Evolutionary conservation across 2,888 invertebrate genomes (phyloP), one percentile per base, ranked within the genome.

Genomic region (Digitonthophagus gazella): DNA sequence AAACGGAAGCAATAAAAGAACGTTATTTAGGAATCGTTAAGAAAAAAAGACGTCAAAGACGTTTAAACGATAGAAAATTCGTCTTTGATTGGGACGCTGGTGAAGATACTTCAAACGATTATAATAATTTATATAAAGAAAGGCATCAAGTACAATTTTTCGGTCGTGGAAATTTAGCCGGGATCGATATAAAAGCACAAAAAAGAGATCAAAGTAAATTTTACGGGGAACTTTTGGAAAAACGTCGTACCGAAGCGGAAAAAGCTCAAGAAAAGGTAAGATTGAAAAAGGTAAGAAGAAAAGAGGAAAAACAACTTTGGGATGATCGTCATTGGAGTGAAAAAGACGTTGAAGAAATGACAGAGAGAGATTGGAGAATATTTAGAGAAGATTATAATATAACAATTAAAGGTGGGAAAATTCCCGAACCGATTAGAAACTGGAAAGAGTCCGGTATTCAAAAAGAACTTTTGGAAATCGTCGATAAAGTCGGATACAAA

Each of bases 61-160:
- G 98, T 71, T 84, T 99, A 57, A 99, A 99, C 84, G 99, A 99
- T 80, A 87, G 98, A 14, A 99, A 99, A 84, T 99, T 99, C 86
- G 98, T 99, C 0, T 99, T 99, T 83, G 99, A 99, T 83, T 99
- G 99, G 99, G 99, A 99, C 84, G 97, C 97, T 0, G 93, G 95
- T 0, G 99, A 99, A 83, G 99, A 99, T 79, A 99, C 99, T 0
- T 96, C 97, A 1, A 91, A 93, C 72, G 99, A 99, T 85, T 99
- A 99, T 80, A 99, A 99, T 83, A 90, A 91, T 71, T 85, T 99
- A 16, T 99, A 99, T 80, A 98, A 98, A 82, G 96, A 98, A 76
- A 88, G 94, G 64, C 98, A 99, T 84, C 95, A 97, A 84, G 95
- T 97, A 3, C 97, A 98, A 84, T 98, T 99, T 82, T 99, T 94